These are phyloP conservation scores for Pangasianodon gigas DNA, from an alignment of 2,113 vertebrate species.

Conservation along the genomic window DNA sequence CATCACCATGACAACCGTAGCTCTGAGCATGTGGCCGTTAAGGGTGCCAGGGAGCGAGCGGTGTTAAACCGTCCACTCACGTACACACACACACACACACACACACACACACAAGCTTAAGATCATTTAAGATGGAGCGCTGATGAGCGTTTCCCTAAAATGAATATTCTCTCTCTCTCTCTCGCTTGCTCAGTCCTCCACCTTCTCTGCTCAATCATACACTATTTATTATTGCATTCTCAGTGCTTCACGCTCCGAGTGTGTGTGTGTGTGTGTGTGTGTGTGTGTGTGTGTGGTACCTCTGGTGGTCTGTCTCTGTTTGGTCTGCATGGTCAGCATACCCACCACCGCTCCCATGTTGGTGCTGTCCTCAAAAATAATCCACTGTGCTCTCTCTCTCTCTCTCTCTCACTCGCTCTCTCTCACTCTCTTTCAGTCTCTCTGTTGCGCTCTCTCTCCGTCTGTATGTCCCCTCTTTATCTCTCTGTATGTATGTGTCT, in stretches of 20 bases:
- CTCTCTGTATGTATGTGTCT: constrained; percentile 24
- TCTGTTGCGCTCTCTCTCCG: neutral
- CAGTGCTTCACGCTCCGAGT: neutral
- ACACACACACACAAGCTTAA: constrained; percentile 20
- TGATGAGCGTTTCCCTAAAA: neutral
- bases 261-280: neutral
- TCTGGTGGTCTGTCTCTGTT: constrained; percentile 93
- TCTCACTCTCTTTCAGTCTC: neutral
- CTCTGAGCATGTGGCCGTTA: constrained; percentile 69
- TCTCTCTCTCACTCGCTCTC: neutral
- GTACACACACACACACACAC: constrained; percentile 41
- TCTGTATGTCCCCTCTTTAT: constrained; percentile 2
- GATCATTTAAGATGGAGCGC: neutral
- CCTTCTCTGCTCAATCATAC: neutral
- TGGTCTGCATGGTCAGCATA: constrained; percentile 96
- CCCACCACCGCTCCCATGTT: constrained; percentile 98
- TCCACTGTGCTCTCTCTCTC: constrained; percentile 25
- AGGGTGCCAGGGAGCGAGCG: constrained; percentile 74
- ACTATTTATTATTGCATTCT: neutral
- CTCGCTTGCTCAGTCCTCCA: neutral
- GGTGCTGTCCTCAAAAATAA: constrained; percentile 65
- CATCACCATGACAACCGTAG: constrained; percentile 92
- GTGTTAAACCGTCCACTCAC: constrained; percentile 66
- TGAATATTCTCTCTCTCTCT: constrained; percentile 18
- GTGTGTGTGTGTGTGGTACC: constrained; percentile 73